Evolutionary conservation across 2,888 invertebrate species (phyloP), one percentile per base, ranked within the genome.

Genomic region (Netelia inedita): DNA sequence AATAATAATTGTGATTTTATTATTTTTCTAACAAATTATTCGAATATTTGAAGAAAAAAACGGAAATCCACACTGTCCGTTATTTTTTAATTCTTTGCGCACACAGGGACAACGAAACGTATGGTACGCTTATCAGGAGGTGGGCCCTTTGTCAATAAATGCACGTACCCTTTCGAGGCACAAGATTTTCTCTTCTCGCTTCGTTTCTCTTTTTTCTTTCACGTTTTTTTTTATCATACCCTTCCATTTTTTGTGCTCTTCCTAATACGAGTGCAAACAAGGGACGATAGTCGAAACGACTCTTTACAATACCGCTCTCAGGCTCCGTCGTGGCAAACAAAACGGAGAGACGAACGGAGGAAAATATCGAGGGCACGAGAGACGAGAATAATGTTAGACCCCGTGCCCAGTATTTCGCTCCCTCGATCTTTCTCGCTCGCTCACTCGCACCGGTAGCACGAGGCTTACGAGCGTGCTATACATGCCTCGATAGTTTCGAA

Each of bases 261-360:
- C 63, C 73, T 83, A 83, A 79, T 82, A 86, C 86, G 74, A 86
- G 87, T 87, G 87, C 86, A 89, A 90, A 91, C 91, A 90, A 88
- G 88, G 88, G 87, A 87, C 85, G 83, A 82, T 78, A 79, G 55
- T 46, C 61, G 28, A 61, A 71, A 66, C 72, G 79, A 79, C 50
- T 66, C 43, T 28, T 28, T 76, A 78, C 23, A 69, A 75, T 88
- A 87, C 83, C 87, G 87, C 83, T 87, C 83, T 57, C 55, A 16
- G 65, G 59, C 59, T 71, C 65, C 72, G 79, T 72, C 79, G 75
- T 82, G 50, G 82, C 82, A 78, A 82, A 82, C 76, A 63, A 43
- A 76, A 21, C 55, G 59, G 41, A 57, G n/a, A 71, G 73, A 73
- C 55, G 28, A 28, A 28, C 50, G 28, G 73, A 61, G 55, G 74